These are phyloP conservation scores for Ceyx cyanopectus DNA, from an alignment of 2,113 vertebrate genomes.

Conservation along the genomic window DNA sequence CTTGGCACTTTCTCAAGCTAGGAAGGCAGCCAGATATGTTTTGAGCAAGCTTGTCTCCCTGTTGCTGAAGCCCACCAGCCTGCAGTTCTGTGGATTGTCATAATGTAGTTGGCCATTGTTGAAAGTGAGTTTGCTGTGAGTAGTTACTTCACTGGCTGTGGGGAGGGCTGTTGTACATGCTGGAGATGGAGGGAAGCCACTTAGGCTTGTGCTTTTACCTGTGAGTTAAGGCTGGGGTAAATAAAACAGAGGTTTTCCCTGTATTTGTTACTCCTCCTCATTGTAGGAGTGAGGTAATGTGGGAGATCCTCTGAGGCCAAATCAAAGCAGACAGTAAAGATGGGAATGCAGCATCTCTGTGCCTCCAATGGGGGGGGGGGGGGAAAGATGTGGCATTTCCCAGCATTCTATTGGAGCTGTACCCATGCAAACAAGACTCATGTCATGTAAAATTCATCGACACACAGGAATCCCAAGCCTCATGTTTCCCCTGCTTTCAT, in stretches of 20 bases:
- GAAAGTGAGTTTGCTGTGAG: background rate
- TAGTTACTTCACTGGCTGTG: rapidly evolving
- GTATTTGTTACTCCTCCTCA: background rate
- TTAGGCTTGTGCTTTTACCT: background rate
- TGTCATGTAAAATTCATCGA: background rate
- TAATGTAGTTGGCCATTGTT: background rate
- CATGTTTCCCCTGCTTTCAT: background rate
- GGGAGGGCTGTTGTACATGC: background rate
- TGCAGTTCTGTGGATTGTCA: background rate
- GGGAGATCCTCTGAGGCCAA: background rate
- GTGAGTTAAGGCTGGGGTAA: background rate
- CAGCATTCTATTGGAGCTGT: background rate
- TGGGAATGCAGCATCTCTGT: background rate
- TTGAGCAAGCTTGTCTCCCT: background rate
- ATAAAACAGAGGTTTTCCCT: background rate
- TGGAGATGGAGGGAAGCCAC: background rate
- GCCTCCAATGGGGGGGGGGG: background rate
- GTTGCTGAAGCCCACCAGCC: background rate
- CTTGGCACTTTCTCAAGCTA: background rate
- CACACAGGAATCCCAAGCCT: background rate
- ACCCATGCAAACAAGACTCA: background rate
- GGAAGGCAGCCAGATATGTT: background rate
- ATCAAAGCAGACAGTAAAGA: background rate
- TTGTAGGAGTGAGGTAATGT: background rate
- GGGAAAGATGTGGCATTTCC: background rate